phyloP scores from a whole-genome alignment of 2,888 invertebrate species.

The Eristalis tenax region DNA sequence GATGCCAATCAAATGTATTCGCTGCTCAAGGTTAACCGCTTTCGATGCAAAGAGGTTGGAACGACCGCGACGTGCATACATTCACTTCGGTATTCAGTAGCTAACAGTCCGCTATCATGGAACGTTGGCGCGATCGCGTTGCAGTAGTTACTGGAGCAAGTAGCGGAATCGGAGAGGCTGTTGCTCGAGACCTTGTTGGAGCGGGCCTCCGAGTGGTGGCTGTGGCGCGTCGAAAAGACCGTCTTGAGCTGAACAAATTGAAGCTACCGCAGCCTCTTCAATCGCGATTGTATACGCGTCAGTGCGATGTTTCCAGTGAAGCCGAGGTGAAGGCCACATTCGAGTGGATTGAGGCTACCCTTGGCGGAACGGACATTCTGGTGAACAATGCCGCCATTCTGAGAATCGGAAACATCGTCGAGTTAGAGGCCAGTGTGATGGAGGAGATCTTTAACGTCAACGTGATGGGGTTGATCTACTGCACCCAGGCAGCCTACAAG shows the following conservation, averaged over 20 bases:
- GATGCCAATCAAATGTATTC: background rate
- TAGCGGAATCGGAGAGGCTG: conserved; percentile 83
- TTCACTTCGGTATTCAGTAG: background rate
- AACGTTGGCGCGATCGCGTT: conserved; percentile 83
- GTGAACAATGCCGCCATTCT: conserved; percentile 83
- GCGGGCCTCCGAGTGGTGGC: conserved; percentile 82
- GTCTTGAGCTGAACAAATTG: conserved; percentile 39
- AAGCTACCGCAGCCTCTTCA: conserved; percentile 23
- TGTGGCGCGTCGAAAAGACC: conserved; percentile 80
- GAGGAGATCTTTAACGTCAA: conserved; percentile 79
- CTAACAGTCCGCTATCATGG: conserved; percentile 75
- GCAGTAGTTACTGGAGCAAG: conserved; percentile 85
- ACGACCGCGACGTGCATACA: background rate
- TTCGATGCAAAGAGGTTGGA: background rate
- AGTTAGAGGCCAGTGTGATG: conserved; percentile 23
- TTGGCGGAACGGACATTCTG: conserved; percentile 83
- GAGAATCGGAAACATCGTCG: conserved; percentile 35
- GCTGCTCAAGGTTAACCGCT: background rate
- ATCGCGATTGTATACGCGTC: conserved; percentile 12
- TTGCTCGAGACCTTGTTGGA: conserved; percentile 78
- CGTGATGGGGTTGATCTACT: conserved; percentile 78
- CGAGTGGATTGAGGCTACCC: conserved; percentile 79
- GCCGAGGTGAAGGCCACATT: conserved; percentile 82
- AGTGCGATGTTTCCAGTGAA: conserved; percentile 81
- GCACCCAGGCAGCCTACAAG: conserved; percentile 80